phyloP scores from a whole-genome alignment of 64 coral and sea anemone species.

The Montipora capricornis region DNA sequence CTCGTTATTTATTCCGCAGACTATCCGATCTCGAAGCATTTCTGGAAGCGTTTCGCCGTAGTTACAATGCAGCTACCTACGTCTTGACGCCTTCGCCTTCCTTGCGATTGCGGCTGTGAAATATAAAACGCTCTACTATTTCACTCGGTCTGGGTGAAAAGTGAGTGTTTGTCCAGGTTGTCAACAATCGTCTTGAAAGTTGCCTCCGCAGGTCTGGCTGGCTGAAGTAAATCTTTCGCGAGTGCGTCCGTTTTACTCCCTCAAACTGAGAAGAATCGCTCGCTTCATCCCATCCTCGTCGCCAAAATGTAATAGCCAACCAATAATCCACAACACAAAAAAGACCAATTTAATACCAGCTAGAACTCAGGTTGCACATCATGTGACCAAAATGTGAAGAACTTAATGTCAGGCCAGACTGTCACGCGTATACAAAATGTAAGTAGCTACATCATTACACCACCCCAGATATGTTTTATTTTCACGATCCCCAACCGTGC shows the following conservation, averaged over 20 bases:
- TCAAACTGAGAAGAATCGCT: slow-evolving; percentile 45
- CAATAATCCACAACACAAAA: too few relatives aligned
- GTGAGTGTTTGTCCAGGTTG: not conserved
- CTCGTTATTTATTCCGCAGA: not conserved
- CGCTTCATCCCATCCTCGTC: slow-evolving; percentile 38
- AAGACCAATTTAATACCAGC: not conserved
- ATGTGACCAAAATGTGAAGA: too few relatives aligned
- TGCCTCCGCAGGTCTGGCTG: slow-evolving; percentile 9
- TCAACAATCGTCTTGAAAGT: slow-evolving; percentile 30
- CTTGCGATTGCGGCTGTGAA: not conserved
- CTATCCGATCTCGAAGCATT: slow-evolving; percentile 64
- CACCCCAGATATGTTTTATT: too few relatives aligned
- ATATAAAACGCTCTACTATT: too few relatives aligned
- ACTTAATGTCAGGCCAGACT: too few relatives aligned
- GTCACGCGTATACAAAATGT: too few relatives aligned
- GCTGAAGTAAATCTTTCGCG: not conserved
- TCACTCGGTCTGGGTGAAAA: not conserved
- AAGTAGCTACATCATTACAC: too few relatives aligned
- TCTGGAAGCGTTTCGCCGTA: slow-evolving; percentile 50
- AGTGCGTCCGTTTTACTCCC: not conserved
- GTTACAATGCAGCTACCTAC: slow-evolving; percentile 49
- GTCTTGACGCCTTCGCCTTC: slow-evolving; percentile 18
- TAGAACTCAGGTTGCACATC: too few relatives aligned
- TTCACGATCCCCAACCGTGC: too few relatives aligned
- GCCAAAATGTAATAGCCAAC: not conserved